Conservation (phyloP, 2,113 vertebrate genomes). For the Stigmatopora nigra region DNA sequence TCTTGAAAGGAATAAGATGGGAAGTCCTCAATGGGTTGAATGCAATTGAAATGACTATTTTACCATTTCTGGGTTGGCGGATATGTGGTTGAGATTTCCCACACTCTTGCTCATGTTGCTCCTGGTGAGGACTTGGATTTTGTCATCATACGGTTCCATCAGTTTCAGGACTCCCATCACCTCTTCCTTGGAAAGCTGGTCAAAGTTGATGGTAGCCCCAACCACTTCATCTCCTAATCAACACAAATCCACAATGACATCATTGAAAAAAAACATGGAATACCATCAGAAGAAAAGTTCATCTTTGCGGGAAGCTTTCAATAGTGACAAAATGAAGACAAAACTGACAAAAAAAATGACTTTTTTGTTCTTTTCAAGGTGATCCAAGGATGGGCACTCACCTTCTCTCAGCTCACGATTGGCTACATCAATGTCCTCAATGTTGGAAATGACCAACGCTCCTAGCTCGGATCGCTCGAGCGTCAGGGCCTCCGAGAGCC, state of each 20-base stretch:
- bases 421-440: conserved; percentile 15
- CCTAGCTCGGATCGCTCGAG: conserved; percentile 54
- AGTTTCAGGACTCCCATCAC: conserved; percentile 56
- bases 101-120: conserved; percentile 54
- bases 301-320: not conserved
- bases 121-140: conserved; percentile 48
- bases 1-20: no score
- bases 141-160: conserved; percentile 60
- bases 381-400: conserved; percentile 13
- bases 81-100: conserved; percentile 40
- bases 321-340: not conserved
- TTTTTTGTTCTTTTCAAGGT: no score
- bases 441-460: conserved; percentile 44
- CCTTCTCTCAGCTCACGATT: conserved; percentile 50
- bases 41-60: conserved; percentile 12
- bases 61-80: conserved; percentile 53
- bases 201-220: conserved; percentile 61
- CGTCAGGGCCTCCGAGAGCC: conserved; percentile 60
- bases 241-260: not conserved
- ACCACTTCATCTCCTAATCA: conserved; percentile 62
- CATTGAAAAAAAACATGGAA: not conserved
- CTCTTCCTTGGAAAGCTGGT: conserved; percentile 60
- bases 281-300: not conserved
- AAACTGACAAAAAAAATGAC: not conserved
- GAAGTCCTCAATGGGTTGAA: no score